Conservation (phyloP, 1,140 invertebrate species). For the Physella acuta region DNA sequence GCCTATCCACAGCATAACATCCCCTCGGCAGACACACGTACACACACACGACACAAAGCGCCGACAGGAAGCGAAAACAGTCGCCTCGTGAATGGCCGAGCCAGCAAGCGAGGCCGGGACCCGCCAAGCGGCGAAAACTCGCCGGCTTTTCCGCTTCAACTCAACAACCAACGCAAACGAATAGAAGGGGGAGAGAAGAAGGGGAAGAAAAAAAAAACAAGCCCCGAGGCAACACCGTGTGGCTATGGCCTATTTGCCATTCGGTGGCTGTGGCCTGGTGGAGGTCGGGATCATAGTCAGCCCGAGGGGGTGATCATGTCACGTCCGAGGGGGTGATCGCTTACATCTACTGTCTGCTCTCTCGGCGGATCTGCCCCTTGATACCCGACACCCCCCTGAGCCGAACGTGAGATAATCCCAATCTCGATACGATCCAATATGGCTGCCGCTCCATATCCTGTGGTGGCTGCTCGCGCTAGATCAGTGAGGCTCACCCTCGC, state of each 20-base stretch:
- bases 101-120: background rate
- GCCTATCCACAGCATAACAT: background rate
- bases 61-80: constrained; percentile 7
- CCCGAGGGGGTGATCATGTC: background rate
- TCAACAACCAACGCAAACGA: background rate
- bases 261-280: background rate
- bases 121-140: background rate
- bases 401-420: background rate
- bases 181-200: no score
- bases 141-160: background rate
- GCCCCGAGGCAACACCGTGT: no score
- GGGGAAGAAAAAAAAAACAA: no score
- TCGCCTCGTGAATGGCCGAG: background rate
- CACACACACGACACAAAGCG: background rate
- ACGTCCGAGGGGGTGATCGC: no score
- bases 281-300: background rate
- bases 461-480: background rate
- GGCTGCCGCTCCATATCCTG: background rate
- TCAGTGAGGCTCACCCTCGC: no score
- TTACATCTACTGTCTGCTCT: background rate
- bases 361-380: background rate
- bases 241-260: background rate
- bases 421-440: constrained; percentile 1
- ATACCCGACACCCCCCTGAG: constrained; percentile 1
- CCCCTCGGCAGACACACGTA: background rate